Evolutionary conservation across 2,888 invertebrate genomes (phyloP), one percentile per base, ranked within the genome.

Genomic region (Drosophila histrio): DNA sequence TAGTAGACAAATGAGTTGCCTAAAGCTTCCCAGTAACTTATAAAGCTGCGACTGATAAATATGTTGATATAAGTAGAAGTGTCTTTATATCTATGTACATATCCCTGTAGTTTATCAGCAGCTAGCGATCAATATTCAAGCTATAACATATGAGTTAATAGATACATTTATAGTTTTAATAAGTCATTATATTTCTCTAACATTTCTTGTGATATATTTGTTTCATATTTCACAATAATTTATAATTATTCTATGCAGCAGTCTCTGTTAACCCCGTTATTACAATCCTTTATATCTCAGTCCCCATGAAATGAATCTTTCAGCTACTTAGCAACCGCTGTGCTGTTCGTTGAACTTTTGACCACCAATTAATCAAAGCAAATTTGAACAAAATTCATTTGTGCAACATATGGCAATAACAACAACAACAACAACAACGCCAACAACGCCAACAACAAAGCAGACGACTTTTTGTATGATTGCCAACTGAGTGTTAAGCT

Each of bases 331-430:
- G 59, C 75, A 78, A 66, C 81, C 46, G 68, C 77, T 76, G 76
- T 41, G 28, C 22, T 72, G 74, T 75, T 61, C 72, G 77, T 80
- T 83, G 86, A 86, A 84, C 84, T 86, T 84, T 86, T 84, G 84
- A 86, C 85, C 87, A 84, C 85, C 87, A 85, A 85, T 85, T 85
- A 85, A 85, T 85, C 85, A 85, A 83, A 72, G 75, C 60, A 70
- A 70, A 81, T 77, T 85, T 84, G 44, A 86, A 81, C 87, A 81
- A 84, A 85, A 64, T 87, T 86, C 81, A 79, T 85, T 79, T 70
- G 66, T 81, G 85, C 81, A 79, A 81, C 85, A 85, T 76, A 85
- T 85, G 84, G 81, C 71, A 69, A 64, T 64, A 77, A 69, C 47
- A 70, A 70, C 24, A 71, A 32, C 60, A 53, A 54, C 39, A 58